phyloP scores from a whole-genome alignment of 2,113 vertebrate genomes.

The Martes martes region DNA sequence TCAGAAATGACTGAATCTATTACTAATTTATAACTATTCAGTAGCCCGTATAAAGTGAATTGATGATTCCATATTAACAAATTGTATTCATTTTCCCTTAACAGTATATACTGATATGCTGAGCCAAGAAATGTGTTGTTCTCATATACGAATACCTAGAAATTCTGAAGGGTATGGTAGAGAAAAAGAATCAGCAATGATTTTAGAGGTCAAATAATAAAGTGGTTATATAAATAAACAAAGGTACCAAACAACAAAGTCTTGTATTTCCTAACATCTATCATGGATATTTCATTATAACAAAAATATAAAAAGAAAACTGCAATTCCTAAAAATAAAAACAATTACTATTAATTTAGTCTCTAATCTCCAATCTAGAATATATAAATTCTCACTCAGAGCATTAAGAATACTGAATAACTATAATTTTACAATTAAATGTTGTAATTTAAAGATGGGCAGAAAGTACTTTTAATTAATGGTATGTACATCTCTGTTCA shows the following conservation, averaged over 20 bases:
- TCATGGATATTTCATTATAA: background rate
- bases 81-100: background rate
- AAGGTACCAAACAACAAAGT: background rate
- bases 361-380: background rate
- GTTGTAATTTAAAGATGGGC: background rate
- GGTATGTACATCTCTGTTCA: background rate
- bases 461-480: background rate
- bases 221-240: background rate
- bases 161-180: background rate
- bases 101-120: background rate
- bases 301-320: conserved; percentile 9
- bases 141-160: background rate
- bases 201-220: background rate
- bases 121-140: background rate
- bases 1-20: background rate
- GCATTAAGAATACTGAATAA: background rate
- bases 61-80: background rate
- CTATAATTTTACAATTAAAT: conserved; percentile 16
- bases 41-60: background rate
- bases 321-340: background rate
- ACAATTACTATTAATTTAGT: background rate
- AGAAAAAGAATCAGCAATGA: background rate
- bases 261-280: background rate
- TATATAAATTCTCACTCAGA: background rate
- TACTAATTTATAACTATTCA: background rate